A percentile compares a stretch with the other conserved stretches of the same genome.
Evolutionary conservation across 2,888 invertebrate species (phyloP).

Genomic region (Mimumesa dahlbomi): DNA sequence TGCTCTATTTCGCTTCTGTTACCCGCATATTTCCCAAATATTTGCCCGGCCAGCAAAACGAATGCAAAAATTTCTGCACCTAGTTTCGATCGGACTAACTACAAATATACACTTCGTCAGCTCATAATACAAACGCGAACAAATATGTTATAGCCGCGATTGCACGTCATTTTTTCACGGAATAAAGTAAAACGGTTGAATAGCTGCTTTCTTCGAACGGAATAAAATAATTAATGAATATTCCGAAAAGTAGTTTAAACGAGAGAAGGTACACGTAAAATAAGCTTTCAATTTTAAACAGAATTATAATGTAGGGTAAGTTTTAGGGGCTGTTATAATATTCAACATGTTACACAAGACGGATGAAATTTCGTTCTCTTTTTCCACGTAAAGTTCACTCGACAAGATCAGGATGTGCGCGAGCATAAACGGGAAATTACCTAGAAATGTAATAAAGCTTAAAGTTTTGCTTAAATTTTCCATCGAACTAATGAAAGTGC

Average conservation of each 20-base stretch:
- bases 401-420: background rate
- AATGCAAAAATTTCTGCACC: conserved; percentile 38
- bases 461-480: conserved; percentile 17
- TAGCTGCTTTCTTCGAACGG: no score
- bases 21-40: conserved; percentile 36
- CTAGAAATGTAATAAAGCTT: conserved; percentile 44
- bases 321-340: no score
- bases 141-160: background rate
- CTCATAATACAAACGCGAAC: conserved; percentile 15
- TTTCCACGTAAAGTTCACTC: conserved; percentile 3
- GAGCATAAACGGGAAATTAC: conserved; percentile 35
- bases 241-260: no score
- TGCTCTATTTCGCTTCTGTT: conserved; percentile 28
- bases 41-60: conserved; percentile 31
- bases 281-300: no score
- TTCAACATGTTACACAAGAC: no score
- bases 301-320: no score
- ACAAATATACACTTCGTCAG: conserved; percentile 7
- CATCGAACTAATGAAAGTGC: conserved; percentile 52
- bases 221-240: no score
- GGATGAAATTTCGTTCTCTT: no score
- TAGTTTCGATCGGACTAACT: conserved; percentile 15
- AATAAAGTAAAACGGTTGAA: no score
- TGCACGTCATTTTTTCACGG: no score
- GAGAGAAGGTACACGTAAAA: no score